These are phyloP conservation scores for Sebastiscus albofasciatus DNA, from an alignment of 2,797 vertebrate species.

Conservation along the genomic window DNA sequence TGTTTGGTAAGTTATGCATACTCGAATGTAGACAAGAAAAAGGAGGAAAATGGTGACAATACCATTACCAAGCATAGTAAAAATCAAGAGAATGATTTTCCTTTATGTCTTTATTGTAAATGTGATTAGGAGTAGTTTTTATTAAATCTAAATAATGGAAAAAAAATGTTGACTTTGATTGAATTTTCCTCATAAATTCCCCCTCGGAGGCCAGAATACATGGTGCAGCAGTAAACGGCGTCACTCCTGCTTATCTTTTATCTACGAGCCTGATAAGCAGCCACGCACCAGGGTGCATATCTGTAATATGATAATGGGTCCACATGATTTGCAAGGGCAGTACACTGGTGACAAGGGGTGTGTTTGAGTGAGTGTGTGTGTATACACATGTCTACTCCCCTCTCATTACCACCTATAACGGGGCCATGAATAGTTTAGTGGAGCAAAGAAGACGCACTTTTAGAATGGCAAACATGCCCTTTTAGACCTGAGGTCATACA, in stretches of 20 bases:
- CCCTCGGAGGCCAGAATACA: background rate
- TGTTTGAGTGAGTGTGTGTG: slow-evolving; percentile 1
- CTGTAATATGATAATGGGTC: slow-evolving; percentile 40
- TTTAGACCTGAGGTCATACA: background rate
- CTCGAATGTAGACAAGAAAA: background rate
- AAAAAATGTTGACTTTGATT: background rate
- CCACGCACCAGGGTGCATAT: slow-evolving; percentile 17
- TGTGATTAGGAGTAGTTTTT: background rate
- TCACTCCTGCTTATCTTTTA: slow-evolving; percentile 28
- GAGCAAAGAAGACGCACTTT: slow-evolving; percentile 10
- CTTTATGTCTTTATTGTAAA: background rate
- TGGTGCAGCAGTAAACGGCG: slow-evolving; percentile 10
- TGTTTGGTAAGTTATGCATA: background rate
- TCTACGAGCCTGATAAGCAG: slow-evolving; percentile 23
- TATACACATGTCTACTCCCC: slow-evolving; percentile 14
- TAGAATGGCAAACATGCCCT: slow-evolving; percentile 36
- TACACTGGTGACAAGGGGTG: slow-evolving; percentile 2
- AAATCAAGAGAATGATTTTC: background rate
- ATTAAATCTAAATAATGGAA: background rate
- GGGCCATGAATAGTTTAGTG: slow-evolving; percentile 51
- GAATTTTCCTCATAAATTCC: background rate
- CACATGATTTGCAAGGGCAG: slow-evolving; percentile 38
- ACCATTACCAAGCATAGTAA: background rate
- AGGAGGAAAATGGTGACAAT: background rate
- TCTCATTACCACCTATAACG: slow-evolving; percentile 42